A percentile compares a stretch with the other conserved stretches of the same genome.
Evolutionary conservation across 2,888 invertebrate genomes (phyloP).

Genomic region (Adineta ricciae): DNA sequence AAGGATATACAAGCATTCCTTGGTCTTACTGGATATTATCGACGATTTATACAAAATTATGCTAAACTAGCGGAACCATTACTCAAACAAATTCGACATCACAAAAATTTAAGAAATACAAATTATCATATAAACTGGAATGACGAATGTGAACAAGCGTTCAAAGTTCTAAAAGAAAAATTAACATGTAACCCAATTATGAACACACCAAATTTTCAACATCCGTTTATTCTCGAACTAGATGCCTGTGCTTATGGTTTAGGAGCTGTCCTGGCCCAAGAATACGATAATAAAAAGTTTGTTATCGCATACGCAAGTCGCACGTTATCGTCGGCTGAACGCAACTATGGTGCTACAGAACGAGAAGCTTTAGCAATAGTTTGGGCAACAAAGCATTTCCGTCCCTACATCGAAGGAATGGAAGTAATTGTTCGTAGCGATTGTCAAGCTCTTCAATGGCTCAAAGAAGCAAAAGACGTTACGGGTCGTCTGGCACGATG

Average conservation of each 20-base stretch:
- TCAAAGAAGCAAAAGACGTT: background rate
- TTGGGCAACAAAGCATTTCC: background rate
- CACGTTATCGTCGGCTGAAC: background rate
- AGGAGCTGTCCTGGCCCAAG: background rate
- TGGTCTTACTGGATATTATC: conserved; percentile 10
- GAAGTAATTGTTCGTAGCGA: background rate
- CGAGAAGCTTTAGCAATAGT: conserved; percentile 22
- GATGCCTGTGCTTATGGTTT: background rate
- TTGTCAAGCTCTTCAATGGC: background rate
- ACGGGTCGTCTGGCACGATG: background rate
- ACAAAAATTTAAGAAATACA: background rate
- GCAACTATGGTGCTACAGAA: conserved; percentile 24
- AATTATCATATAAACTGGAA: conserved; percentile 15
- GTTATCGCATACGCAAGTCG: conserved; percentile 21
- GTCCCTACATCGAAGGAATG: conserved; percentile 18
- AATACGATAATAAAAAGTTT: background rate
- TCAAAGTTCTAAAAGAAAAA: conserved; percentile 13
- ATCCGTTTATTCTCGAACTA: background rate
- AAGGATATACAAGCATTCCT: background rate
- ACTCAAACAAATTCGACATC: background rate
- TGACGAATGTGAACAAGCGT: background rate
- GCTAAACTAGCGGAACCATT: conserved; percentile 20
- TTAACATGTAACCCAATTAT: conserved; percentile 1
- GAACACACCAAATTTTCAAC: background rate
- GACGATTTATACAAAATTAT: conserved; percentile 26